Evolutionary conservation across 2,888 invertebrate species (phyloP).

Genomic region (Aleiodes leptofemur): DNA sequence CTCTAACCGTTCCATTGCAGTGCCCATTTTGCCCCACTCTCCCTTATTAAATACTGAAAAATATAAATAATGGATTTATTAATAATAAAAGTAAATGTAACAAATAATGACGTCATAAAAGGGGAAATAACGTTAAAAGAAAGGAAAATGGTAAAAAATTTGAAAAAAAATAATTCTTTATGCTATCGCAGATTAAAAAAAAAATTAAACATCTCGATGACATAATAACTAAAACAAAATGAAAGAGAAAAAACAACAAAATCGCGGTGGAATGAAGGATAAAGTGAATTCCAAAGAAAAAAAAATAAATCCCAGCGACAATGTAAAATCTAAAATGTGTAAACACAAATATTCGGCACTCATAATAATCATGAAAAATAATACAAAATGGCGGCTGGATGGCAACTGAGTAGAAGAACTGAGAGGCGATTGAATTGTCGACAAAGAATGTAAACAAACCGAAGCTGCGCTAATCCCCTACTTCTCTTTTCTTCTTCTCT

Average conservation of each 20-base stretch:
- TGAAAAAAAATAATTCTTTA: not conserved
- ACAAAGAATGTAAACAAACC: slow-evolving; percentile 35
- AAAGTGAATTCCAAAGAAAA: not conserved
- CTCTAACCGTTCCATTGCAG: too few relatives aligned
- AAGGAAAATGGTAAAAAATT: not conserved
- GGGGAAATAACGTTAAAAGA: not conserved
- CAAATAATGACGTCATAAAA: not conserved
- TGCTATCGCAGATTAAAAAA: not conserved
- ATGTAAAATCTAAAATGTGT: not conserved
- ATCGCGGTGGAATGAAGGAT: not conserved
- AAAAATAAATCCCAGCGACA: not conserved
- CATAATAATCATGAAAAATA: slow-evolving; percentile 11
- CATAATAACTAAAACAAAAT: not conserved
- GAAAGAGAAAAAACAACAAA: not conserved
- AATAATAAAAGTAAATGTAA: too few relatives aligned
- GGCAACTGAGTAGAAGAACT: not conserved
- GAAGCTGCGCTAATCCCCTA: slow-evolving; percentile 13
- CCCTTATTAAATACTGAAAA: too few relatives aligned
- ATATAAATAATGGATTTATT: too few relatives aligned
- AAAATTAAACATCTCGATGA: not conserved
- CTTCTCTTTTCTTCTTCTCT: not conserved
- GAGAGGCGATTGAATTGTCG: not conserved
- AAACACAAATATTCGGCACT: slow-evolving; percentile 9
- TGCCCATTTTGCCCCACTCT: too few relatives aligned
- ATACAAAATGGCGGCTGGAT: not conserved